phyloP scores from a whole-genome alignment of 2,113 vertebrate species.

The Cepphus grylle region DNA sequence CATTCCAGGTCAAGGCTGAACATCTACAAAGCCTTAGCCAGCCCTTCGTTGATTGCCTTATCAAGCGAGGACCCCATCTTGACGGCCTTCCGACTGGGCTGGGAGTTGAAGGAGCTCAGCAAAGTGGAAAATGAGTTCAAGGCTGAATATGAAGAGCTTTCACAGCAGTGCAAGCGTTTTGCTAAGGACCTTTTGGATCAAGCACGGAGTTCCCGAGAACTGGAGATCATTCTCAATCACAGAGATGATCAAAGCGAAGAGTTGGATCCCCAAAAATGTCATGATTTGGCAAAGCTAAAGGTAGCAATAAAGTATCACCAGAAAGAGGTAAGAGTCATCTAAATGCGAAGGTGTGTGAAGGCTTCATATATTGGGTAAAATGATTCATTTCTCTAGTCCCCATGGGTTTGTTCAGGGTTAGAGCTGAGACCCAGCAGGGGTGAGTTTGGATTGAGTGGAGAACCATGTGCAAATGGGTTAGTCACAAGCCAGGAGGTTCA shows the following conservation, averaged over 20 bases:
- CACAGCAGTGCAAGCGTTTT: slow-evolving; percentile 95
- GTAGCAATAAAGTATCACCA: slow-evolving; percentile 99
- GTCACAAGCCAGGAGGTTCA: not conserved
- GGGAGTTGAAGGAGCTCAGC: slow-evolving; percentile 98
- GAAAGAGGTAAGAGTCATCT: slow-evolving; percentile 86
- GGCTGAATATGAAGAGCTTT: slow-evolving; percentile 97
- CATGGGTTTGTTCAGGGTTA: not conserved
- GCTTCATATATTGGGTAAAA: not conserved
- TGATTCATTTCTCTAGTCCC: not conserved
- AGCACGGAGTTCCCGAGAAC: slow-evolving; percentile 90
- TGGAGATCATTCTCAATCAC: slow-evolving; percentile 97
- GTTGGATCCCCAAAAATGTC: slow-evolving; percentile 90
- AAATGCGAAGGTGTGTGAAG: not conserved
- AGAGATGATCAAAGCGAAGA: slow-evolving; percentile 95
- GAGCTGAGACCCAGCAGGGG: not conserved
- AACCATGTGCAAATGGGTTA: not conserved
- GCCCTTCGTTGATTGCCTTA: slow-evolving; percentile 93
- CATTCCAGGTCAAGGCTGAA: slow-evolving; percentile 94
- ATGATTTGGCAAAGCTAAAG: slow-evolving; percentile 95
- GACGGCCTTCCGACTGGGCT: slow-evolving; percentile 93
- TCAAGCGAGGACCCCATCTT: slow-evolving; percentile 89
- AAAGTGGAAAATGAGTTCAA: slow-evolving; percentile 99
- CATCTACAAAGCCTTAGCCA: slow-evolving; percentile 96
- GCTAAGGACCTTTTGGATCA: slow-evolving; percentile 98
- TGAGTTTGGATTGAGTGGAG: not conserved